Conservation (phyloP, 2,113 vertebrate species). For the Equus przewalskii region DNA sequence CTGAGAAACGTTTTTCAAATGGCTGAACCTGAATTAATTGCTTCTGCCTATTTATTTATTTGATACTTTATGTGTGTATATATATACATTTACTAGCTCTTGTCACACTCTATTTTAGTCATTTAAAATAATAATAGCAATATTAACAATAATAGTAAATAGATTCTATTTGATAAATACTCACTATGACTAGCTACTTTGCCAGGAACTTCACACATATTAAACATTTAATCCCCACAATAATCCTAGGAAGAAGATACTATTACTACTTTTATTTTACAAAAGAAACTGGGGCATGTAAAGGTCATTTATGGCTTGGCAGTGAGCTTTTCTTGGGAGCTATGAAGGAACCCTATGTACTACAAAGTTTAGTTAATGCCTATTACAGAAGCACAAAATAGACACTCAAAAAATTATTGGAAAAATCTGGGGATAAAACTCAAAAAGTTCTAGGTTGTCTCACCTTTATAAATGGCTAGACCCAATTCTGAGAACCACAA, state of each 20-base stretch:
- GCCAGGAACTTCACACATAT: background rate
- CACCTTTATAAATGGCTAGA: background rate
- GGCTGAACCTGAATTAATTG: background rate
- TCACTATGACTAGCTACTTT: background rate
- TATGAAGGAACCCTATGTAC: background rate
- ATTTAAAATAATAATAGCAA: conserved; percentile 40
- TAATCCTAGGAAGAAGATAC: background rate
- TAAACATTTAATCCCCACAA: background rate
- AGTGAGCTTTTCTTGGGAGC: background rate
- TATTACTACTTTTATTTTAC: background rate
- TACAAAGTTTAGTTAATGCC: background rate
- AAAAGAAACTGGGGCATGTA: conserved; percentile 10
- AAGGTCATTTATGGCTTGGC: background rate
- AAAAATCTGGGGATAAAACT: background rate
- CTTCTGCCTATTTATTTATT: background rate
- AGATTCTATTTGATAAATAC: background rate
- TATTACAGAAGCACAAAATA: background rate
- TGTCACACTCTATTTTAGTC: background rate
- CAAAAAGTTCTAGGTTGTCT: background rate
- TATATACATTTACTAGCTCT: background rate
- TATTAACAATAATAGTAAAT: background rate
- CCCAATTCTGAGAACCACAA: background rate
- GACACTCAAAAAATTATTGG: background rate
- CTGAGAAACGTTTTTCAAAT: background rate
- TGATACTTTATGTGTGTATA: background rate